Conservation (phyloP, 2,888 invertebrate species). For the Apantesis nais region DNA sequence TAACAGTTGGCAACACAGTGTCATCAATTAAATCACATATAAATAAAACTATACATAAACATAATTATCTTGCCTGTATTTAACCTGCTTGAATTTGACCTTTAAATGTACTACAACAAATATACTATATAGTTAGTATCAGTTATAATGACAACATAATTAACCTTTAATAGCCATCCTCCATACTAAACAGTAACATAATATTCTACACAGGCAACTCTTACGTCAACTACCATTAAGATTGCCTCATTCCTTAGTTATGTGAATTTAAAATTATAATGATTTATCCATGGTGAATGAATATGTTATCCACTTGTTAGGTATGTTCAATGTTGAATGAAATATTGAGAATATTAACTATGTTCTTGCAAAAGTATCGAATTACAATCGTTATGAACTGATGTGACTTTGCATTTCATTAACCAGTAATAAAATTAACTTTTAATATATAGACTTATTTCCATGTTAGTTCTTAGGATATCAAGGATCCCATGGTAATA, state of each 20-base stretch:
- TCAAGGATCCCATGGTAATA: too few species aligned
- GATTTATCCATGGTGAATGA: constrained; percentile 28
- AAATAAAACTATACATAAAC: constrained; percentile 3
- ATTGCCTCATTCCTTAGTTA: constrained; percentile 26
- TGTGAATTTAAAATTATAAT: constrained; percentile 48
- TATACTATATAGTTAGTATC: constrained; percentile 5
- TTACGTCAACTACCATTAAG: constrained; percentile 30
- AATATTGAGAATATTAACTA: too few species aligned
- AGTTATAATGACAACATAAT: constrained; percentile 22
- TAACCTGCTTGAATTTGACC: constrained; percentile 18
- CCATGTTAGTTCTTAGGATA: too few species aligned
- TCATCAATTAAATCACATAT: constrained; percentile 1
- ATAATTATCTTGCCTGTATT: background rate
- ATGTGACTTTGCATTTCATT: too few species aligned
- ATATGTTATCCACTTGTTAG: constrained; percentile 1
- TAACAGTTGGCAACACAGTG: background rate
- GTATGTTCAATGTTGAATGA: background rate
- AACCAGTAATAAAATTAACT: too few species aligned
- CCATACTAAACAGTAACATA: constrained; percentile 16
- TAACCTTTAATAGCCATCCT: constrained; percentile 14
- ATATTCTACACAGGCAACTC: constrained; percentile 14
- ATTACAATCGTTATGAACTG: too few species aligned
- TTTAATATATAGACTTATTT: too few species aligned
- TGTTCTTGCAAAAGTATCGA: too few species aligned
- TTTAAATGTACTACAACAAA: constrained; percentile 13